phyloP scores from a whole-genome alignment of 1,140 invertebrate species.

The Drosophila azteca region DNA sequence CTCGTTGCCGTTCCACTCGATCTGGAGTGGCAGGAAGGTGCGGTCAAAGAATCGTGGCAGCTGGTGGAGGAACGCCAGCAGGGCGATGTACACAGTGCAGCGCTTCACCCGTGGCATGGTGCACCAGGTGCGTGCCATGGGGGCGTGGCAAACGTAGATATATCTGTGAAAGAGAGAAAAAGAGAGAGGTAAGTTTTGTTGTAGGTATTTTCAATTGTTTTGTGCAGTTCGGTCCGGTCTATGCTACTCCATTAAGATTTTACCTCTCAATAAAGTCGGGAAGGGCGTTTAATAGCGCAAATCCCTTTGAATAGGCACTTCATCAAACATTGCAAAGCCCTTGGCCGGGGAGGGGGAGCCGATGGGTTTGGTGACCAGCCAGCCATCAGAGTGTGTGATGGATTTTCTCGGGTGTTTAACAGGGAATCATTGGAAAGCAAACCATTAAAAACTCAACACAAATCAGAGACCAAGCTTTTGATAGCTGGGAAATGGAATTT shows the following conservation, averaged over 20 bases:
- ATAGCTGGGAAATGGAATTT: background rate
- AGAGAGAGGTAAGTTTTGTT: too few relatives aligned
- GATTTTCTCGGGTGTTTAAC: too few relatives aligned
- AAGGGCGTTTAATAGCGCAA: too few relatives aligned
- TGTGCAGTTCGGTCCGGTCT: too few relatives aligned
- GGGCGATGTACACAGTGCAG: slow-evolving; percentile 89
- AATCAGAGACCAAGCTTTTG: background rate
- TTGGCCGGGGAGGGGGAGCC: too few relatives aligned
- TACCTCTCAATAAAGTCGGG: too few relatives aligned
- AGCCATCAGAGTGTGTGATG: background rate
- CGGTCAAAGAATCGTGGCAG: slow-evolving; percentile 90
- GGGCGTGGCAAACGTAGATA: slow-evolving; percentile 96
- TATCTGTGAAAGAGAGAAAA: slow-evolving; percentile 84
- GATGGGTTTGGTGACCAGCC: too few relatives aligned
- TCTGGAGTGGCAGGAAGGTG: slow-evolving; percentile 83
- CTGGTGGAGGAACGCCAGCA: slow-evolving; percentile 91
- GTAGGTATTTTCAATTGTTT: too few relatives aligned
- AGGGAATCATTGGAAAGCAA: too few relatives aligned
- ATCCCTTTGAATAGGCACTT: too few relatives aligned
- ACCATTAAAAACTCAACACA: background rate
- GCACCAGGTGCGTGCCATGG: slow-evolving; percentile 92
- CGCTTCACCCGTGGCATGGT: slow-evolving; percentile 92
- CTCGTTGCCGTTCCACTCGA: slow-evolving; percentile 87
- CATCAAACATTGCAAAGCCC: too few relatives aligned
- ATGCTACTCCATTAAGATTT: too few relatives aligned